Conservation (phyloP, 2,113 vertebrate genomes). For the Lophochroa leadbeateri region DNA sequence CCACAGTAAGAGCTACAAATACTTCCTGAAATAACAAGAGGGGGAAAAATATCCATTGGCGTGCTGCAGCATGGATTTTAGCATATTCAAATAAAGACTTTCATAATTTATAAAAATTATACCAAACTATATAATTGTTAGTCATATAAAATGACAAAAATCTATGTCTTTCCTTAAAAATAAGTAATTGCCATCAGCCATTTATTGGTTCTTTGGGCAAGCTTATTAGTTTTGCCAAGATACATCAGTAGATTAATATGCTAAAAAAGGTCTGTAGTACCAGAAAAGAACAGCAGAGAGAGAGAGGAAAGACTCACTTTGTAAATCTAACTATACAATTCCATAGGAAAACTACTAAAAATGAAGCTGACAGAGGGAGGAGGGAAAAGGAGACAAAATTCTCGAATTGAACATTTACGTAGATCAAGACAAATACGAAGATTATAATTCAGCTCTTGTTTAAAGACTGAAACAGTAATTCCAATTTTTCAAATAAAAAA, state of each 20-base stretch:
- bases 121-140: not conserved
- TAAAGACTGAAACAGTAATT: not conserved
- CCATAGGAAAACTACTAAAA: not conserved
- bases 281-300: not conserved
- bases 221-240: not conserved
- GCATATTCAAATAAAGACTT: not conserved
- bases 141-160: not conserved
- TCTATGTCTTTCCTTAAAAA: not conserved
- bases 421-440: not conserved
- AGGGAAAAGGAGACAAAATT: not conserved
- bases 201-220: not conserved
- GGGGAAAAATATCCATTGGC: not conserved
- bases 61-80: not conserved
- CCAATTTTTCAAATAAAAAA: not conserved
- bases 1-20: constrained; percentile 30
- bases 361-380: not conserved
- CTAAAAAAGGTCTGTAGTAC: not conserved
- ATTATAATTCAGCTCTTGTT: not conserved
- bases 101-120: not conserved
- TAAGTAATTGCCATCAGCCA: not conserved
- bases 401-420: not conserved
- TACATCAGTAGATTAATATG: not conserved
- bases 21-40: constrained; percentile 74
- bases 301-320: not conserved
- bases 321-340: not conserved